A percentile compares a stretch with the other conserved stretches of the same genome.
Conservation (phyloP, 2,113 vertebrate genomes). For the Spilogale gracilis region DNA sequence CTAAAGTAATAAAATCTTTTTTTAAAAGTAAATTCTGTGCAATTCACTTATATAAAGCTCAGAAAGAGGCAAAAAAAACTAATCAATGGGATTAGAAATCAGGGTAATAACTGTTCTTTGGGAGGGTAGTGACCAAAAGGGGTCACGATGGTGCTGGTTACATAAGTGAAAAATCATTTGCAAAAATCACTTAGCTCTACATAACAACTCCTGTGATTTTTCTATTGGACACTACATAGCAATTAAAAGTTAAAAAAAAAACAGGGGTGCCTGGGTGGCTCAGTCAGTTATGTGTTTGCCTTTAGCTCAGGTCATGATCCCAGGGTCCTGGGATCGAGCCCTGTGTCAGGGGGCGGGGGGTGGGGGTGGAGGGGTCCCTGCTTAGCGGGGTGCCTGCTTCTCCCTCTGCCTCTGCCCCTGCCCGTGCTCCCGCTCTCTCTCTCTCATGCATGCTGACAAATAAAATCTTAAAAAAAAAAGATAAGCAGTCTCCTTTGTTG, state of each 20-base stretch:
- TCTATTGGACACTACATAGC: slow-evolving; percentile 11
- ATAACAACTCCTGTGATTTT: background rate
- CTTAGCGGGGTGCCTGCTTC: too few species aligned
- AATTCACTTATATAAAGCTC: slow-evolving; percentile 17
- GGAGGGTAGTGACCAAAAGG: background rate
- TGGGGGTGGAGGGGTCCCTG: too few species aligned
- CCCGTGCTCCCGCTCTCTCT: too few species aligned
- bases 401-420: too few species aligned
- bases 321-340: too few species aligned
- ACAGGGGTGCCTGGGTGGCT: too few species aligned
- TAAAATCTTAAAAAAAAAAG: too few species aligned
- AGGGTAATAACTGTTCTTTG: slow-evolving; percentile 8
- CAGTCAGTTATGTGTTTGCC: too few species aligned
- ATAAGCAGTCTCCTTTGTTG: background rate
- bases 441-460: too few species aligned
- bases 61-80: background rate
- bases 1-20: background rate
- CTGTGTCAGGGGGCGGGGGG: too few species aligned
- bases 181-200: background rate
- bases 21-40: background rate
- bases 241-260: background rate
- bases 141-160: background rate
- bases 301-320: too few species aligned
- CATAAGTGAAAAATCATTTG: background rate
- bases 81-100: slow-evolving; percentile 23